A percentile compares a stretch with the other conserved stretches of the same genome.
phyloP scores from a whole-genome alignment of 2,888 invertebrate species.

The Germaria angustata region DNA sequence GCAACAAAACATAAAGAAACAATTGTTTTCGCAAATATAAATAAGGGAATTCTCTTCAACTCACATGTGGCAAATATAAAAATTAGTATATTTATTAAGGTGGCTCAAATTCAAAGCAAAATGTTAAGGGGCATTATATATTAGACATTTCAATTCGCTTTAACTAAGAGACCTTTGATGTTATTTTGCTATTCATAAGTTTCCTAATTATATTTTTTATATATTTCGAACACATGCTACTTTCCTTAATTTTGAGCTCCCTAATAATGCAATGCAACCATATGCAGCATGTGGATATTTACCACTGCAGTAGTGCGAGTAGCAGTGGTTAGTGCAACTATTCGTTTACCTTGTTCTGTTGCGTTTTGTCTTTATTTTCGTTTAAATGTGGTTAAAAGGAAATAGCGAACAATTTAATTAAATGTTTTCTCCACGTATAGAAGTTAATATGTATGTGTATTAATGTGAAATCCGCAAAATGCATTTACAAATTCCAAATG shows the following conservation, averaged over 20 bases:
- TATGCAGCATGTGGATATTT: slow-evolving; percentile 13
- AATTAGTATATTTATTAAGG: background rate
- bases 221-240: background rate
- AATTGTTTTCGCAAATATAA: slow-evolving; percentile 30
- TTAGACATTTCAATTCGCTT: background rate
- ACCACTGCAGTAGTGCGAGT: slow-evolving; percentile 30
- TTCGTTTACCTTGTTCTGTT: slow-evolving; percentile 28
- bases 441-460: background rate
- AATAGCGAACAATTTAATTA: slow-evolving; percentile 64
- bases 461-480: slow-evolving; percentile 28
- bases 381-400: slow-evolving; percentile 56
- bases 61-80: background rate
- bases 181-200: no score
- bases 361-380: slow-evolving; percentile 1
- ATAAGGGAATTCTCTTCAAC: background rate
- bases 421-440: slow-evolving; percentile 36
- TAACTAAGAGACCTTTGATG: no score
- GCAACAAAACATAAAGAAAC: slow-evolving; percentile 12
- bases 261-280: background rate
- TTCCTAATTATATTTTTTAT: no score
- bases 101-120: background rate
- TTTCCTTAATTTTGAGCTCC: background rate
- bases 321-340: slow-evolving; percentile 36
- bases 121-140: no score
- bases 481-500: slow-evolving; percentile 7